A percentile compares a stretch with the other conserved stretches of the same genome.
phyloP scores from a whole-genome alignment of 2,797 vertebrate genomes.

The Parauchenoglanis punctatus region DNA sequence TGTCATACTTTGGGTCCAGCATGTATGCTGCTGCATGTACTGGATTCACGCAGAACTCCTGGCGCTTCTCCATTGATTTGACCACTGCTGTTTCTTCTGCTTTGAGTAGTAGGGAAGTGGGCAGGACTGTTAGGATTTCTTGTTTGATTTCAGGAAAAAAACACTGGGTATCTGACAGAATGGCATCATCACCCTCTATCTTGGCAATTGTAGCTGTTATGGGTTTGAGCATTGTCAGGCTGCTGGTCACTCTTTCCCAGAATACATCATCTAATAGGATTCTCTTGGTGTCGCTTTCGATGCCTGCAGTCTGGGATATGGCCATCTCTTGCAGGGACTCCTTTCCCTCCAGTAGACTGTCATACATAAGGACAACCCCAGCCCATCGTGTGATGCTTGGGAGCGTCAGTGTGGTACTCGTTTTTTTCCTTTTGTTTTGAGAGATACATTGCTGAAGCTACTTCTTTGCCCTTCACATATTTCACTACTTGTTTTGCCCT shows the following conservation, averaged over 20 bases:
- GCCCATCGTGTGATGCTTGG: too few species aligned
- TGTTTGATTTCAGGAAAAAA: conserved; percentile 58
- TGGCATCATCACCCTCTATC: conserved; percentile 54
- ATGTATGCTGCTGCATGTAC: conserved; percentile 63
- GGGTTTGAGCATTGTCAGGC: conserved; percentile 56
- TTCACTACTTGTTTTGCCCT: too few species aligned
- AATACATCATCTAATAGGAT: too few species aligned
- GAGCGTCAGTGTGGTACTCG: too few species aligned
- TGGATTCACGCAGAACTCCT: conserved; percentile 62
- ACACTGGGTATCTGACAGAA: conserved; percentile 58
- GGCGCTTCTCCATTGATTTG: conserved; percentile 24
- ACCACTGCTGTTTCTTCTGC: conserved; percentile 59
- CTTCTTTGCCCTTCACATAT: too few species aligned
- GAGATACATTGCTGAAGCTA: too few species aligned
- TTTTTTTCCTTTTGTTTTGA: too few species aligned
- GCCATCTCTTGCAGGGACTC: background rate
- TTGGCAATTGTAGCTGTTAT: conserved; percentile 58
- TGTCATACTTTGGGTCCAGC: conserved; percentile 60
- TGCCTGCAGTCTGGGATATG: too few species aligned
- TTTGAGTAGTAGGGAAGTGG: conserved; percentile 51
- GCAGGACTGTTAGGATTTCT: conserved; percentile 47
- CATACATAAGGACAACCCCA: too few species aligned
- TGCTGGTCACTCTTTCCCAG: conserved; percentile 26
- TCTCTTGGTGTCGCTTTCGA: too few species aligned
- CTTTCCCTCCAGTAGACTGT: background rate